Evolutionary conservation across 2,888 invertebrate genomes (phyloP), one percentile per base, ranked within the genome.

Genomic region (Drosophila leonis): DNA sequence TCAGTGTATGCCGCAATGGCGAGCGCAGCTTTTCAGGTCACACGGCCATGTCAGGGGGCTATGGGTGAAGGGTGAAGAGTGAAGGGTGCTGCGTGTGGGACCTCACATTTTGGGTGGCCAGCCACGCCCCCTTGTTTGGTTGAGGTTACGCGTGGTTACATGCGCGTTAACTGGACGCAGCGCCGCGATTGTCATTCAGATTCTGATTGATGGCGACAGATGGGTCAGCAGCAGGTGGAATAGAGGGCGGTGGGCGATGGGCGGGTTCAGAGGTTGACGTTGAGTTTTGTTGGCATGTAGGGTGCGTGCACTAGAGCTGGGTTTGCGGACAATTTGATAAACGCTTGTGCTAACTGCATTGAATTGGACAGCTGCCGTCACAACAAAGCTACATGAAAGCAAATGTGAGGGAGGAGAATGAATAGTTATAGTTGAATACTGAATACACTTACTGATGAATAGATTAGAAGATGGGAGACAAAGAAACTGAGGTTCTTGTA

Each of bases 191-290:
- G 41, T 15, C 57, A 39, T 60, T 51, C 39, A 24, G 78, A 75
- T 55, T 72, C 49, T 76, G 83, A 83, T 83, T 76, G 73, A 71
- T 88, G 59, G 49, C 69, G 54, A 60, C 57, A 65, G 60, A 24
- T 69, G 67, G 67, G 68, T 49, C 65, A 65, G 20, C 24, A n/a
- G 20, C 35, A 9, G 48, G 20, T 18, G 29, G 4, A 6, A 24
- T 4, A 7, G 48, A 1, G 31, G 12, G 7, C 29, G 9, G 6
- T 2, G 24, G 10, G 4, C n/a, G n/a, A 3, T 24, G 24, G 24
- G 24, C 2, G 24, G 24, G 24, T 24, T n/a, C n/a, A 51, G 33
- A 1, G 4, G 13, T 18, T 18, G n/a, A n/a, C 2, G 20, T 10
- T 5, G 10, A n/a, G 4, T 9, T 33, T 12, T 24, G 24, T 24